Conservation (phyloP, 2,888 invertebrate genomes). For the Theodoxus fluviatilis region DNA sequence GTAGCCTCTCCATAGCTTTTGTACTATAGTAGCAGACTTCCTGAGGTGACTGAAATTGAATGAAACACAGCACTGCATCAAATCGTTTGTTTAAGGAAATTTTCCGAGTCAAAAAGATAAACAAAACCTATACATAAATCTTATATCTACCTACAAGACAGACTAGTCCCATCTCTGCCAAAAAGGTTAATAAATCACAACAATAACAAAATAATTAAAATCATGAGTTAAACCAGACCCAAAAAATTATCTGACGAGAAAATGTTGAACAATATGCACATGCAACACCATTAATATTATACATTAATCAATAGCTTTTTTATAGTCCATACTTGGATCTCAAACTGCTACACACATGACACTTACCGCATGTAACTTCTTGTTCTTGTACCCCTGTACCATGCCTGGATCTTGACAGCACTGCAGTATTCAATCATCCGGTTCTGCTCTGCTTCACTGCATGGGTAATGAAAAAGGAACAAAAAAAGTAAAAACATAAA, state of each 20-base stretch:
- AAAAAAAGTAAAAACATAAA: background rate
- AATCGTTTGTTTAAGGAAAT: too few species aligned
- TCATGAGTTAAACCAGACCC: background rate
- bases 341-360: too few species aligned
- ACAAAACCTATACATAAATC: background rate
- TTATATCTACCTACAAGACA: background rate
- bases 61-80: too few species aligned
- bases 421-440: slow-evolving; percentile 54
- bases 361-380: slow-evolving; percentile 57
- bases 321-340: background rate
- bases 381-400: slow-evolving; percentile 58
- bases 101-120: too few species aligned
- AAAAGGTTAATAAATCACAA: background rate
- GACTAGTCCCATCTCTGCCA: background rate
- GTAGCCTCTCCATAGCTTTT: slow-evolving; percentile 59
- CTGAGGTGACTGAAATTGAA: slow-evolving; percentile 49
- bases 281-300: too few species aligned
- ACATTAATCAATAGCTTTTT: too few species aligned
- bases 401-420: slow-evolving; percentile 59
- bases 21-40: slow-evolving; percentile 53
- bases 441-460: slow-evolving; percentile 58
- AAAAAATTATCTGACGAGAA: too few species aligned
- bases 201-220: background rate
- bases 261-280: too few species aligned
- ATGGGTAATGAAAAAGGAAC: slow-evolving; percentile 27